Evolutionary conservation across 1,140 invertebrate genomes (phyloP).

Genomic region (Hetaerina americana): DNA sequence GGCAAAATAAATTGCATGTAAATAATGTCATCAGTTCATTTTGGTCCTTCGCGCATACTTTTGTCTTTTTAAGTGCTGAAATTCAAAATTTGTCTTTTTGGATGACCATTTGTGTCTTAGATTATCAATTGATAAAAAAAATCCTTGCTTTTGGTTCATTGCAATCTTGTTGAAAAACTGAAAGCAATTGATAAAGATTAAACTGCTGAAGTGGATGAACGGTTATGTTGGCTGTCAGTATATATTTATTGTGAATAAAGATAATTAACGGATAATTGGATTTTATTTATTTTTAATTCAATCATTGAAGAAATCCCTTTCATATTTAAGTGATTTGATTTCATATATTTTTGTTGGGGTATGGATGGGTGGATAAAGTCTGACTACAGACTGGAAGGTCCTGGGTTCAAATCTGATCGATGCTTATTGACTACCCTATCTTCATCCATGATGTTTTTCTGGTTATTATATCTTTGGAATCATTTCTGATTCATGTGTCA

Average conservation of each 20-base stretch:
- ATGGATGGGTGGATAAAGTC: too few species aligned
- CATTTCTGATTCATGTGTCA: too few species aligned
- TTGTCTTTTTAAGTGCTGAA: background rate
- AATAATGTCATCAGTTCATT: background rate
- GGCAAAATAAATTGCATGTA: background rate
- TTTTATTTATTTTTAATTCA: background rate
- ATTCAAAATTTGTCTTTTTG: background rate
- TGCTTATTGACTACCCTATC: too few species aligned
- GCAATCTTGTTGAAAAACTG: background rate
- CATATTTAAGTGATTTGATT: too few species aligned
- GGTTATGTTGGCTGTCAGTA: background rate
- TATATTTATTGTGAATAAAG: constrained; percentile 1
- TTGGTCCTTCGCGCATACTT: background rate
- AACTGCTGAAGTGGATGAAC: background rate
- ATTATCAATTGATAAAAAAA: background rate
- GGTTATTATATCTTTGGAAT: too few species aligned
- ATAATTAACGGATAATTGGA: background rate
- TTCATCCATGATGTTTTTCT: too few species aligned
- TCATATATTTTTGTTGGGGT: too few species aligned
- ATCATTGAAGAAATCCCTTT: too few species aligned
- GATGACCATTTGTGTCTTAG: background rate
- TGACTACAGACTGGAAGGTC: too few species aligned
- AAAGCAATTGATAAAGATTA: background rate
- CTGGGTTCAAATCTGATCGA: too few species aligned
- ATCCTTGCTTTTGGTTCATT: background rate